Percentiles rank a stretch among this genome's conserved stretches.
Evolutionary conservation across 2,113 vertebrate genomes (phyloP).

Genomic region (Muntiacus muntjak): DNA sequence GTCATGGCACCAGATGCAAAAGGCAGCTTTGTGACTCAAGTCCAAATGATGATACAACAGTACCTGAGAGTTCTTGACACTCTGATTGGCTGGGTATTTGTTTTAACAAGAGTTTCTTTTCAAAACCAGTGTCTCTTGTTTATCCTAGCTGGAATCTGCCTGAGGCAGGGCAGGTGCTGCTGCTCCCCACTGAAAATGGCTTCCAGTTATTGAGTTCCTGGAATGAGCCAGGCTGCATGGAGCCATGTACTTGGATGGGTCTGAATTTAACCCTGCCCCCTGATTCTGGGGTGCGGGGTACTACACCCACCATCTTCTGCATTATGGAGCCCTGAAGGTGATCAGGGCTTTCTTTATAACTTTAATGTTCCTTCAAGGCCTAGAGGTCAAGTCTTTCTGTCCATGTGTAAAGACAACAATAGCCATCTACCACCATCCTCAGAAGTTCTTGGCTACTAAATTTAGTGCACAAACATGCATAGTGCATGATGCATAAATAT

Average conservation of each 20-base stretch:
- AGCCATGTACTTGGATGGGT: too few species aligned
- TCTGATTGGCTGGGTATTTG: not conserved
- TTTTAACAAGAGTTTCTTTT: conserved; percentile 6
- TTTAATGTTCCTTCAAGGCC: not conserved
- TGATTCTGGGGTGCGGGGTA: not conserved
- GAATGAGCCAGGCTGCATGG: too few species aligned
- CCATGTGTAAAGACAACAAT: not conserved
- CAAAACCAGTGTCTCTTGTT: conserved; percentile 26
- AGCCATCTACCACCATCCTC: not conserved
- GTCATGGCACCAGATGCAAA: not conserved
- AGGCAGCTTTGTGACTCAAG: conserved; percentile 28
- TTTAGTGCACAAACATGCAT: not conserved
- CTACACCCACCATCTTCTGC: not conserved
- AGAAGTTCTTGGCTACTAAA: not conserved
- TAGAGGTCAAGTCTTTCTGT: not conserved
- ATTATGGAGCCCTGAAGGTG: not conserved
- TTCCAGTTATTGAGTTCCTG: too few species aligned
- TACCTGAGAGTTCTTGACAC: not conserved
- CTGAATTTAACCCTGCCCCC: not conserved
- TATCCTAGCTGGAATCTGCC: not conserved
- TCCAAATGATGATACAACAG: not conserved
- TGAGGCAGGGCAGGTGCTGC: not conserved
- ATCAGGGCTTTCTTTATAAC: not conserved
- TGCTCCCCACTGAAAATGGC: not conserved
- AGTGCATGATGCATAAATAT: not conserved